Conservation (phyloP, 2,797 vertebrate species). For the Nannoperca australis region DNA sequence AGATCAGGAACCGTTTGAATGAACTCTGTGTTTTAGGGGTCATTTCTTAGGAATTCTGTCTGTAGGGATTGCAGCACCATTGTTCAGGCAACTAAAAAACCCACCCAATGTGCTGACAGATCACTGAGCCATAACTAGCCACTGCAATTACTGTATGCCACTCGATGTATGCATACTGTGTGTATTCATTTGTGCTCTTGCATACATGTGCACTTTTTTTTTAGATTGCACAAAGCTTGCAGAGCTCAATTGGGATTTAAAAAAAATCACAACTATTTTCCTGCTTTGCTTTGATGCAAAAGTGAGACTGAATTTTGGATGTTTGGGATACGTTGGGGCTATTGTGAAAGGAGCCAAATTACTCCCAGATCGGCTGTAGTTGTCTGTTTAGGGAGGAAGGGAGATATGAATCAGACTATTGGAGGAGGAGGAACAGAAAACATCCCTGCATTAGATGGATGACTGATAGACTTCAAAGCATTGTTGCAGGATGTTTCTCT, state of each 20-base stretch:
- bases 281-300: constrained; percentile 77
- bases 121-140: constrained; percentile 53
- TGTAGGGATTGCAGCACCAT: constrained; percentile 62
- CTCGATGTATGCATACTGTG: constrained; percentile 9
- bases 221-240: constrained; percentile 69
- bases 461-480: constrained; percentile 84
- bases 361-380: constrained; percentile 56
- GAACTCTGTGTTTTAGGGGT: constrained; percentile 49
- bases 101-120: constrained; percentile 65
- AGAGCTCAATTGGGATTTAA: constrained; percentile 37
- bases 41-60: constrained; percentile 68
- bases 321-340: constrained; percentile 42
- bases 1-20: constrained; percentile 39
- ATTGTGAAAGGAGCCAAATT: constrained; percentile 65
- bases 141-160: constrained; percentile 57
- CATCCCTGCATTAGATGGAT: constrained; percentile 73
- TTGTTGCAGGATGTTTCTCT: constrained; percentile 75
- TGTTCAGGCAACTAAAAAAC: constrained; percentile 62
- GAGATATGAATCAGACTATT: constrained; percentile 78
- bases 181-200: constrained; percentile 41
- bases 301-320: constrained; percentile 71
- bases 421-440: constrained; percentile 75
- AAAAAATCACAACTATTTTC: constrained; percentile 51
- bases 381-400: constrained; percentile 58
- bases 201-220: constrained; percentile 26